Evolutionary conservation across 2,888 invertebrate genomes (phyloP).

Genomic region (Clistopyga incitator): DNA sequence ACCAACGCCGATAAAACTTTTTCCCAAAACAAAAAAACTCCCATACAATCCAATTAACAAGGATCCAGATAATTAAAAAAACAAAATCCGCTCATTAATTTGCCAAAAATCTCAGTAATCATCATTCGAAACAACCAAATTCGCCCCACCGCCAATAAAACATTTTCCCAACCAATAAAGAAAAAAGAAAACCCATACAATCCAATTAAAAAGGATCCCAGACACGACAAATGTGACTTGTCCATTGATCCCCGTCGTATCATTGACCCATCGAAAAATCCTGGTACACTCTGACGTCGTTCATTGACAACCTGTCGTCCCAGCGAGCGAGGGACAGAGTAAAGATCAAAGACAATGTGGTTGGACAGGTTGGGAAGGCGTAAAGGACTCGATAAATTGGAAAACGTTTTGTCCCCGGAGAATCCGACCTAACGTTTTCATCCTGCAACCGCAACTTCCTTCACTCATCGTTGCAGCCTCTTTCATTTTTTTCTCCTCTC

Average conservation of each 20-base stretch:
- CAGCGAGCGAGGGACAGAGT: too few relatives aligned
- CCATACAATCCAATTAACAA: too few relatives aligned
- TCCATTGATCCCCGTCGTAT: conserved; percentile 8
- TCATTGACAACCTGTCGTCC: conserved; percentile 48
- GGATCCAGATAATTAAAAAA: too few relatives aligned
- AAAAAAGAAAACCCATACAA: neutral
- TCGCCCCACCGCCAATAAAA: too few relatives aligned
- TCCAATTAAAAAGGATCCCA: neutral
- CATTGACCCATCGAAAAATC: conserved; percentile 3
- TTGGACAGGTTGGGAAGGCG: neutral
- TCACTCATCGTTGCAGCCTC: conserved; percentile 1
- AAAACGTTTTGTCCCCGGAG: conserved; percentile 46
- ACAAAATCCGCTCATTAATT: too few relatives aligned
- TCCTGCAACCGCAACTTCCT: conserved; percentile 19
- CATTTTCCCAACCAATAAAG: neutral
- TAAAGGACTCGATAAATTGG: conserved; percentile 34
- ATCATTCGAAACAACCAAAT: too few relatives aligned
- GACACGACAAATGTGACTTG: conserved; percentile 5
- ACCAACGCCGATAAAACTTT: too few relatives aligned
- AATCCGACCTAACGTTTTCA: conserved; percentile 35
- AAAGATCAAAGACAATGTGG: conserved; percentile 23
- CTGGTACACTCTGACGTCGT: conserved; percentile 8
- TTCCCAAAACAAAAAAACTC: too few relatives aligned
- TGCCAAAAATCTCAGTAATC: too few relatives aligned
- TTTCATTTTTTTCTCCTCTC: too few relatives aligned